Base-by-base conservation (phyloP, 2,888 invertebrate species). In the Falcaria lacertinaria region DNA sequence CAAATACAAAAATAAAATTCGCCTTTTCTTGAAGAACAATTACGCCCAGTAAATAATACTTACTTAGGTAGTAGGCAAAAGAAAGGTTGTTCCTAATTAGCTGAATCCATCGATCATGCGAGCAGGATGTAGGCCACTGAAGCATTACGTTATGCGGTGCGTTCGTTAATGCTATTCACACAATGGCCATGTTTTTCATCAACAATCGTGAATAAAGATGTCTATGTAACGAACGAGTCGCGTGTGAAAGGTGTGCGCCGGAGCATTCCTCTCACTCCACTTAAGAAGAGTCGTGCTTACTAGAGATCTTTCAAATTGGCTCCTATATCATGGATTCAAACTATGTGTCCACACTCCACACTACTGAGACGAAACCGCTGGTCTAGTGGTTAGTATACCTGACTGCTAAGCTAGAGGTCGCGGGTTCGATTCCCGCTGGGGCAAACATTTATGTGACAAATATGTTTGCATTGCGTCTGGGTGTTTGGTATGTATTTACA, bases 191-290 rank as follows among this genome's bases (percentile, higher is more conserved):
- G 40, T 43, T 42, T 41, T 50, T 45, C 45, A 14, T 32, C 15
- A 36, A 43, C 34, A 45, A 44, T 52, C 22, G 17, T 49, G 45
- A 57, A 59, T 59, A 45, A 58, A 66, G 62, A 70, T 64, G 64
- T 58, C 53, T 50, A 59, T 44, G 39, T 59, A 48, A 47, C 45
- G 46, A 55, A 56, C 57, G 57, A 58, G 59, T 64, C 61, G 62
- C 66, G 63, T 69, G 77, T 77, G 76, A 79, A 78, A 77, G 76
- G 76, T 69, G 62, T n/a, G n/a, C n/a, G n/a, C n/a, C 54, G 57
- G 42, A 47, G 55, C 78, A 84, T 85, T 82, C 83, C 80, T 80
- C 82, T 83, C 78, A 71, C 73, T 33, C 16, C 7, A 35, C 38
- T 25, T 19, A 15, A n/a, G n/a, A n/a, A n/a, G n/a, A n/a, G n/a